Evolutionary conservation across 2,797 vertebrate species (phyloP).

Genomic region (Eulemur coronatus): DNA sequence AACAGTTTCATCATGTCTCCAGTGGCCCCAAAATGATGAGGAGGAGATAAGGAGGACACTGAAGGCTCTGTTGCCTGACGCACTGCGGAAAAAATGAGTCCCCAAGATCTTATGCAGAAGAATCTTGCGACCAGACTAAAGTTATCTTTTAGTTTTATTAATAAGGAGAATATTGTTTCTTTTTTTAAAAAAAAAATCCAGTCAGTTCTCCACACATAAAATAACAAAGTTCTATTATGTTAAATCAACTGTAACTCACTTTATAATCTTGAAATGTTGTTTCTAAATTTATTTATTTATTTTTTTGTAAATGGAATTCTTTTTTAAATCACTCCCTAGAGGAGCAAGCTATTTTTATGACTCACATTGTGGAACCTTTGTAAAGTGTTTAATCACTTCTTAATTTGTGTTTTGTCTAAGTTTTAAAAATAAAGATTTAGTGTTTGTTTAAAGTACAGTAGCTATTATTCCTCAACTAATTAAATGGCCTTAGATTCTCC

Average conservation of each 20-base stretch:
- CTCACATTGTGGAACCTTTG: background rate
- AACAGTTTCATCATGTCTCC: background rate
- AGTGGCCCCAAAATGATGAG: background rate
- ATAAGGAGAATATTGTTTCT: background rate
- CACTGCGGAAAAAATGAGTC: background rate
- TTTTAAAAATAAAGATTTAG: conserved; percentile 36
- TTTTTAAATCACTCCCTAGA: conserved; percentile 14
- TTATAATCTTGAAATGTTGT: conserved; percentile 43
- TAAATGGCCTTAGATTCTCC: background rate
- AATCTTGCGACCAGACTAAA: background rate
- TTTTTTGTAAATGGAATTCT: conserved; percentile 25
- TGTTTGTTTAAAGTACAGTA: conserved; percentile 1
- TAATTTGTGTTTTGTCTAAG: conserved; percentile 46
- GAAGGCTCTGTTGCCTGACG: background rate
- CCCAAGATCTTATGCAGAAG: background rate
- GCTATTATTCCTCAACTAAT: background rate
- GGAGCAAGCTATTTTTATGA: conserved; percentile 46
- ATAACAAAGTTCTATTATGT: conserved; percentile 15
- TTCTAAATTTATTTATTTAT: conserved; percentile 1
- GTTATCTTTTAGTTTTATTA: conserved; percentile 35
- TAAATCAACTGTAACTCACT: conserved; percentile 48
- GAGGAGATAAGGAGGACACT: background rate
- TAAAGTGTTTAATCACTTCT: conserved; percentile 8
- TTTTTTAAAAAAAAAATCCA: conserved; percentile 19
- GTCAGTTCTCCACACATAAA: background rate